Evolutionary conservation across 2,797 vertebrate genomes (phyloP), one percentile per base, ranked within the genome.

Genomic region (Etheostoma perlongum): DNA sequence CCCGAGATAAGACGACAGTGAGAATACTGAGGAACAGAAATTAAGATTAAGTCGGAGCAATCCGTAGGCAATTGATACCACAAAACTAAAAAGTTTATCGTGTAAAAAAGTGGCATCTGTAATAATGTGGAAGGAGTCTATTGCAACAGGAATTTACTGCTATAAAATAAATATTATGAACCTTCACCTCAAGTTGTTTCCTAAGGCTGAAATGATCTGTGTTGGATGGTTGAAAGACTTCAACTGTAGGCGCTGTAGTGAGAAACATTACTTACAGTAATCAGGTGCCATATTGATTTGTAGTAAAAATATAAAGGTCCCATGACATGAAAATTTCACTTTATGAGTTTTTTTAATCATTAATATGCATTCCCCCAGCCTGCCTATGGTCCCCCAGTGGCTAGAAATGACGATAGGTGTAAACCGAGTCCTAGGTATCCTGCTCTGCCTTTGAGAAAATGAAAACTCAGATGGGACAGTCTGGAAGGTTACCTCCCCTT

Each of bases 161-260:
- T 5, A 60, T 64, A 2, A 33, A 72, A 65, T 25, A 13, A 4
- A 25, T 21, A 16, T n/a, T 16, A n/a, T 27, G 2, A 76, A 48
- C 30, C 82, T 95, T 96, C 90, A 99, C 98, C 96, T 98, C 91
- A 99, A 99, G 92, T 85, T 99, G 97, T 84, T 96, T 94, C 55
- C 96, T 97, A 75, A 98, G 79, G 80, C 96, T 95, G 48, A 98
- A 99, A 64, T 95, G 88, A 70, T 98, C 96, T 78, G 93, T 95
- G 90, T 96, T 97, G 61, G 97, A 98, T 0, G 96, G 96, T 89
- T 99, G 98, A 88, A 98, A 98, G 86, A 99, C 97, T 72, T 99
- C 95, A 9, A 99, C 97, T 71, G 97, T 96, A 0, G 98, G 98
- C 83, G 96, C 98, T 99, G 94, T 0, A 25, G 48, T 25, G 36